Evolutionary conservation across 2,888 invertebrate genomes (phyloP).

Genomic region (Amphipoea oculea): DNA sequence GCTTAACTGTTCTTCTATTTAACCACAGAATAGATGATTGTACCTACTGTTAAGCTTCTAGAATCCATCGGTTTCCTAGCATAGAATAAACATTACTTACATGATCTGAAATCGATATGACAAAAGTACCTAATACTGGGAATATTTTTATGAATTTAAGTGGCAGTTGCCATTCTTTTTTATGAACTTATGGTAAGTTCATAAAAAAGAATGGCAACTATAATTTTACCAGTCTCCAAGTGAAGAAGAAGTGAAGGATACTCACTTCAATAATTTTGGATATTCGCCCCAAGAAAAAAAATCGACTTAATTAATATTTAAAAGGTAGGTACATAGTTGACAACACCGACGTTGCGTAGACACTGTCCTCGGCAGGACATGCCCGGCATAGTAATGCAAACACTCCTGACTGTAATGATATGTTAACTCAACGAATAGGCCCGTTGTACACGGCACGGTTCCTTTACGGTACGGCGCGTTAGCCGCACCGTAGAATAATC

Average conservation of each 20-base stretch:
- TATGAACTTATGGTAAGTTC: background rate
- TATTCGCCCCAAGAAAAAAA: background rate
- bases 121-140: background rate
- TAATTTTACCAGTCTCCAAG: background rate
- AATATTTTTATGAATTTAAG: background rate
- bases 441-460: background rate
- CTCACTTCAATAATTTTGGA: background rate
- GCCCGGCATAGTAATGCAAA: constrained; percentile 61
- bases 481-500: background rate
- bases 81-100: background rate
- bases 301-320: constrained; percentile 34
- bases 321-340: constrained; percentile 46
- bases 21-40: background rate
- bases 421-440: constrained; percentile 61
- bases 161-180: background rate
- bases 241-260: background rate
- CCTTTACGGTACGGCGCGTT: background rate
- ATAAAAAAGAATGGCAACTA: no score
- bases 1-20: background rate
- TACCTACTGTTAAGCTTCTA: background rate
- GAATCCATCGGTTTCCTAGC: background rate
- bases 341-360: constrained; percentile 64
- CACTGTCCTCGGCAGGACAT: constrained; percentile 65
- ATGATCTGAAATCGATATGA: background rate
- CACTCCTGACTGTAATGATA: constrained; percentile 66